Conservation (phyloP, 2,797 vertebrate species). For the Scleropages formosus region DNA sequence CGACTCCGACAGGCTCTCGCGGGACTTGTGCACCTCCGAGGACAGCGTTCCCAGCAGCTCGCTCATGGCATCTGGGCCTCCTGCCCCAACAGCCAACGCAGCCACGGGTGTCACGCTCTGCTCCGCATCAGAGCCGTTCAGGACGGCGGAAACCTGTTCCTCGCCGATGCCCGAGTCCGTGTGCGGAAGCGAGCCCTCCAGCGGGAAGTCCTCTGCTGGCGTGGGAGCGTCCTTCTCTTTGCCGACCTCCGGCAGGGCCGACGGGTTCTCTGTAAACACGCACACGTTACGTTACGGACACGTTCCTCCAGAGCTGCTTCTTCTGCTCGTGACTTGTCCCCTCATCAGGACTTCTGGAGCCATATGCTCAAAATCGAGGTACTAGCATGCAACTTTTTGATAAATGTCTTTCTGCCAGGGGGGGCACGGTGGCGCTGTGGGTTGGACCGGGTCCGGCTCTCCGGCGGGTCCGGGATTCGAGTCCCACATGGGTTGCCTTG, state of each 20-base stretch:
- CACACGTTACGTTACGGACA: not conserved
- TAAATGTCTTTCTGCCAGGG: too few species aligned
- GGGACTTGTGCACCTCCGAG: constrained; percentile 88
- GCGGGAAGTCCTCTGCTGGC: constrained; percentile 84
- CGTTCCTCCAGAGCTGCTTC: not conserved
- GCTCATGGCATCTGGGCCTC: constrained; percentile 81
- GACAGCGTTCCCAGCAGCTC: constrained; percentile 92
- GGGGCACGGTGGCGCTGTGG: too few species aligned
- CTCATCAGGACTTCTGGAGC: too few species aligned
- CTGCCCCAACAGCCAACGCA: constrained; percentile 15
- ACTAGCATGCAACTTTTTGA: too few species aligned
- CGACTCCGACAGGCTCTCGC: constrained; percentile 89
- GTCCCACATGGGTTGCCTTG: too few species aligned
- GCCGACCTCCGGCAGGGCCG: constrained; percentile 78
- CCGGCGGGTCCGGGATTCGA: too few species aligned
- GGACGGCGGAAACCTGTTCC: constrained; percentile 82
- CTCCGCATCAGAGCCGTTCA: constrained; percentile 87
- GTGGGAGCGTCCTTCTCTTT: constrained; percentile 79
- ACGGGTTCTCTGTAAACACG: constrained; percentile 77
- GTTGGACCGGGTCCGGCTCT: too few species aligned
- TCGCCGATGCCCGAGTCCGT: constrained; percentile 97
- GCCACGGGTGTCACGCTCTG: constrained; percentile 55
- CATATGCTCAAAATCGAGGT: too few species aligned
- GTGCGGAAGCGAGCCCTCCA: constrained; percentile 88
- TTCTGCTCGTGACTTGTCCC: too few species aligned